A percentile compares a stretch with the other conserved stretches of the same genome.
Conservation (phyloP, 1,140 invertebrate genomes). For the Euura saliciscinereae region DNA sequence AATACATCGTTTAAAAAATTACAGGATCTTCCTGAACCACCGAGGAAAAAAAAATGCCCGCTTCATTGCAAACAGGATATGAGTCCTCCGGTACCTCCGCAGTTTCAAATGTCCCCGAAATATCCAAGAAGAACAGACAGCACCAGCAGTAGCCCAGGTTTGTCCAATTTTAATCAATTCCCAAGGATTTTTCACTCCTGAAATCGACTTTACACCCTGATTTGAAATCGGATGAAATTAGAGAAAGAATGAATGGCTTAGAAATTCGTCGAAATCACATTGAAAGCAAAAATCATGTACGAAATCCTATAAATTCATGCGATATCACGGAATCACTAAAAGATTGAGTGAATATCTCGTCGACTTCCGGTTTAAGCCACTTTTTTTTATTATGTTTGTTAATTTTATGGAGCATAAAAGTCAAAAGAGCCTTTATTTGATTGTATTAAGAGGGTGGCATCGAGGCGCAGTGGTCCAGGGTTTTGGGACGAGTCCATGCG, state of each 20-base stretch:
- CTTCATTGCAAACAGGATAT: constrained; percentile 42
- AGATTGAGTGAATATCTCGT: too few species aligned
- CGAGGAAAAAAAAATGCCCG: constrained; percentile 41
- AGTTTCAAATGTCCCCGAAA: constrained; percentile 40
- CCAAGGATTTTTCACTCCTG: too few species aligned
- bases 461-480: constrained; percentile 67
- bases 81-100: constrained; percentile 16
- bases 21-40: constrained; percentile 37
- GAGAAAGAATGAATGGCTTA: constrained; percentile 28
- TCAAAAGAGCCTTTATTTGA: neutral
- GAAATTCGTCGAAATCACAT: too few species aligned
- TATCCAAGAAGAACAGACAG: constrained; percentile 37
- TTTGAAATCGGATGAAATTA: too few species aligned
- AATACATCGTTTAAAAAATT: constrained; percentile 8
- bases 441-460: constrained; percentile 53
- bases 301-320: too few species aligned
- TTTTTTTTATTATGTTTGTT: too few species aligned
- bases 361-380: too few species aligned
- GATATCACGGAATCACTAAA: too few species aligned
- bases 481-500: constrained; percentile 71
- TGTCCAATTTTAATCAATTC: constrained; percentile 28
- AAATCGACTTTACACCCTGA: too few species aligned
- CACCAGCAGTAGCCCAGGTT: constrained; percentile 38
- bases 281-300: too few species aligned
- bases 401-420: too few species aligned